Evolutionary conservation across 2,888 invertebrate species (phyloP), one percentile per base, ranked within the genome.

Genomic region (Limnephilus rhombicus): DNA sequence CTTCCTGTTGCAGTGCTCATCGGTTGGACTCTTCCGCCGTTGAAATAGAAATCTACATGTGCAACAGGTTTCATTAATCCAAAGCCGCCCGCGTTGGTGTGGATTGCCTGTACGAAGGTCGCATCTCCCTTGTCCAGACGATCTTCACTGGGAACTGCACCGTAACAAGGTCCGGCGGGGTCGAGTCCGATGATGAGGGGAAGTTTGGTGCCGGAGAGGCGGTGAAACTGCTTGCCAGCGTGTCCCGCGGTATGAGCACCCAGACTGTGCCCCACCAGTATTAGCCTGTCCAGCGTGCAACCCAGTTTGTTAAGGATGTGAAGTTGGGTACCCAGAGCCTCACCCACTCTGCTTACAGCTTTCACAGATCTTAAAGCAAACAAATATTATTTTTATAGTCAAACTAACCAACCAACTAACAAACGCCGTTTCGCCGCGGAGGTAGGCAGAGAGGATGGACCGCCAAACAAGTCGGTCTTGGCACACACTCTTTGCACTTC

Each of bases 221-320:
- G 41, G 1, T 90, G 34, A 94, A 95, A 95, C 4, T 94, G 94
- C 94, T 96, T 95, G 45, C 95, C 96, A 0, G 96, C 94, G 94
- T 95, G 96, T 3, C 95, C 95, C 45, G 95, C 94, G 90, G 96
- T 95, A 94, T 96, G 96, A 0, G 95, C 94, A 29, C 96, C 96
- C 1, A 96, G 95, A 89, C 96, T 96, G 95, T 96, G 96, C 0
- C 96, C 96, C 13, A 96, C 94, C n/a, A 96, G 4, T 5, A 85
- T 81, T 0, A 92, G 94, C 94, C 45, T 85, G 15, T 68, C 34
- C 1, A 90, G 90, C 81, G 86, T 37, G 34, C 90, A 80, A 0
- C 92, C 92, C 18, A 18, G 31, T 11, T 41, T 7, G 3, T 24
- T 12, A 24, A 92, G 45, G 24, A 11, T 29, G 34, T 11, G 12